Percentiles rank a stretch among this genome's conserved stretches.
Conservation (phyloP, 2,113 vertebrate genomes). For the Chloropsis hardwickii region DNA sequence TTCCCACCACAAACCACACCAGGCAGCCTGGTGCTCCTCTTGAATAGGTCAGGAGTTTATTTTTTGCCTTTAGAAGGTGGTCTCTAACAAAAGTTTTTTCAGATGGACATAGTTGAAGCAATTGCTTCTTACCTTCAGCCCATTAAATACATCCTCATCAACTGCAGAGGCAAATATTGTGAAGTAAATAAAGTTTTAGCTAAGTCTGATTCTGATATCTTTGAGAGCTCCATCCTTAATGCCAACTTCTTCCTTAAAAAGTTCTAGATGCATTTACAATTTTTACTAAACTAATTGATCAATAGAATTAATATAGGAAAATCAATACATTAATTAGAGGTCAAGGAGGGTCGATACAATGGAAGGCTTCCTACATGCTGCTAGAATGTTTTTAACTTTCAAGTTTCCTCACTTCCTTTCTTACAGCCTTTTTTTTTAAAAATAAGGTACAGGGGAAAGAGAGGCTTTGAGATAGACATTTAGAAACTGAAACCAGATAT, state of each 20-base stretch:
- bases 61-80: background rate
- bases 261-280: background rate
- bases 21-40: background rate
- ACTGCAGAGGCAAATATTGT: background rate
- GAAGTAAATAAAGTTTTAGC: background rate
- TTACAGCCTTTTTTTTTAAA: background rate
- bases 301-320: background rate
- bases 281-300: background rate
- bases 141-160: background rate
- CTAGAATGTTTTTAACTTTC: background rate
- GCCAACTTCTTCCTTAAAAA: background rate
- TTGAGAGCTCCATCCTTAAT: background rate
- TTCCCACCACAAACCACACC: background rate
- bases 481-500: background rate
- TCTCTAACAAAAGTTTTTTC: background rate
- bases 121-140: background rate
- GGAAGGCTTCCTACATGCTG: background rate
- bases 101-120: background rate
- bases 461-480: background rate
- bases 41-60: background rate
- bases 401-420: background rate
- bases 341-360: background rate
- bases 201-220: background rate
- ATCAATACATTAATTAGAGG: background rate
- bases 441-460: background rate